Percentiles rank a stretch among this genome's conserved stretches.
These are phyloP conservation scores for Lepus timidus DNA, from an alignment of 2,113 vertebrate species.

Conservation along the genomic window DNA sequence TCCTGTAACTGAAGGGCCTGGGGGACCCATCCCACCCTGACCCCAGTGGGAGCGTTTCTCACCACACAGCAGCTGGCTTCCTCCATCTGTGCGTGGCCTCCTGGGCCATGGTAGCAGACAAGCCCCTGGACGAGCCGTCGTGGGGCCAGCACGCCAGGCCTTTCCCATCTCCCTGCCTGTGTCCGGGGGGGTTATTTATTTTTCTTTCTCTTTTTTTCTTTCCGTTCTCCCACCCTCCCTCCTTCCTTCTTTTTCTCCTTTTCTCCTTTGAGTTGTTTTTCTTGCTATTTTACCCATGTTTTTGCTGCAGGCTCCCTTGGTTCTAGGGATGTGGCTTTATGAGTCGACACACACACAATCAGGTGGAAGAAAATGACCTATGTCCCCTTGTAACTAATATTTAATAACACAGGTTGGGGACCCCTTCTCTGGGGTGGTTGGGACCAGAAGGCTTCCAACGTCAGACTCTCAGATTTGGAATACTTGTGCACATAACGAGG, in stretches of 20 bases:
- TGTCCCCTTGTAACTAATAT: fast-evolving
- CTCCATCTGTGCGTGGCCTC: not conserved
- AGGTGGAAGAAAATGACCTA: not conserved
- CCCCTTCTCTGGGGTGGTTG: too few relatives aligned
- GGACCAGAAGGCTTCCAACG: too few relatives aligned
- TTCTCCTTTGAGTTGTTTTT: not conserved
- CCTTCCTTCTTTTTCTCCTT: not conserved
- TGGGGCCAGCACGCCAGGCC: too few relatives aligned
- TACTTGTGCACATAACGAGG: too few relatives aligned
- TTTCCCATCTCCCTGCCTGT: too few relatives aligned
- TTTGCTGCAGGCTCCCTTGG: not conserved
- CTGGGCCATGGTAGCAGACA: not conserved
- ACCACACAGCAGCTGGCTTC: not conserved
- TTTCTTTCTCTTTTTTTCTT: not conserved
- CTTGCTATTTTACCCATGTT: not conserved
- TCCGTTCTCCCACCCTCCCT: not conserved
- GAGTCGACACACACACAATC: fast-evolving
- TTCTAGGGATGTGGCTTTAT: not conserved
- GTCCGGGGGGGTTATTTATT: too few relatives aligned
- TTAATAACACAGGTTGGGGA: not conserved
- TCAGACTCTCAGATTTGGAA: too few relatives aligned
- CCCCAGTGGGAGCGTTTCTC: not conserved
- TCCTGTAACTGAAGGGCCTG: not conserved
- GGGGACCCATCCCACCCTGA: not conserved
- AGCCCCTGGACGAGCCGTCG: too few relatives aligned